Evolutionary conservation across 2,888 invertebrate genomes (phyloP), one percentile per base, ranked within the genome.

Genomic region (Synergus japonicus): DNA sequence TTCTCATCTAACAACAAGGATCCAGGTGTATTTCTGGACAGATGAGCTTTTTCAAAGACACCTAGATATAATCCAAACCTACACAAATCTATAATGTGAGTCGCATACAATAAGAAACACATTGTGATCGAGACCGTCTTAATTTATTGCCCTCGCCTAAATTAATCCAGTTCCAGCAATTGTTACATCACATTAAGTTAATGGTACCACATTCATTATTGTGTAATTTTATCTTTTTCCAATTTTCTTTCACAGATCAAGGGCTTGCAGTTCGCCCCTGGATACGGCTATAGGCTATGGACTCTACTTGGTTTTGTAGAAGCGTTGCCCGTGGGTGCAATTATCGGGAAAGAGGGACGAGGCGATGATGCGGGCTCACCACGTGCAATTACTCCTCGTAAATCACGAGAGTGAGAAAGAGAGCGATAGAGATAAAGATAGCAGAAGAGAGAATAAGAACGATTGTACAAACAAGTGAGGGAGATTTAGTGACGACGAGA

Each of bases 341-440:
- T 86, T 84, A 86, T 81, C 78, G 80, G 76, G 79, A 77, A 79
- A 54, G 63, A 79, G 77, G 80, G 79, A 77, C 76, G 81, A 81
- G 84, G 84, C 86, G 85, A 85, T 85, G 86, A 84, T 83, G 83
- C 80, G 79, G 83, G 81, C 79, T 83, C 82, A 84, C 84, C 84
- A 82, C 84, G 83, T 84, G 84, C 86, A 87, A 87, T 87, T 87
- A 87, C 87, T 85, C 83, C 84, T 86, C 86, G 84, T 86, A 87
- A 87, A 87, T 86, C 85, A 87, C 84, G 81, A 82, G 84, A 83
- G 82, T 80, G 82, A 81, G 77, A 12, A 5, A n/a, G 69, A 66
- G 22, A 64, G 15, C 12, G 64, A 66, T 10, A 41, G 66, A 10
- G 37, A 18, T 54, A 15, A n/a, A n/a, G 37, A 49, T 22, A 73